Evolutionary conservation across 2,113 vertebrate species (phyloP), one percentile per base, ranked within the genome.

Genomic region (Chroicocephalus ridibundus): DNA sequence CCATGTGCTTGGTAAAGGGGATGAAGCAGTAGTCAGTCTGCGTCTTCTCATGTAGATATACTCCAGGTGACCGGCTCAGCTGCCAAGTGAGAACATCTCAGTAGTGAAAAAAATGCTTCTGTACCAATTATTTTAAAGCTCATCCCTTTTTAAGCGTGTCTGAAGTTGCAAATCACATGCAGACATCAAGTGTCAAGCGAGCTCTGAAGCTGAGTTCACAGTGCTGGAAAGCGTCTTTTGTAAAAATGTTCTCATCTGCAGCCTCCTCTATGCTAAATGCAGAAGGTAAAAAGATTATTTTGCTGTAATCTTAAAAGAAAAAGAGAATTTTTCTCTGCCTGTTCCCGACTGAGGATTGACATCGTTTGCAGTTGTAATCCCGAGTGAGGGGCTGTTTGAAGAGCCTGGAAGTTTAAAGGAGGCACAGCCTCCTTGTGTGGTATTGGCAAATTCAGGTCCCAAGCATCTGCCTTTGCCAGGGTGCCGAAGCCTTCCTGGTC

Each of bases 21-120:
- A 66, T 13, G 9, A 42, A 71, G 70, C 11, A 42, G 55, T 1
- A 4, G 12, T n/a, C 51, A 71, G 55, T 46, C 27, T 57, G 13
- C 2, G 0, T 58, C 42, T 90, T 21, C 21, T 85, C 27, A 31
- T 0, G 0, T 2, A 55, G 25, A 5, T 64, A 26, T 60, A 11
- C 46, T 90, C 11, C 62, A 47, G 52, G 19, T 8, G 5, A 93
- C 25, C 5, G 7, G 38, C 25, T 58, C 42, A 66, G 40, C n/a
- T 78, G 31, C 42, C 36, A 74, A 69, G 32, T 8, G 15, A 91
- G 36, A 76, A 36, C 12, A 74, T 29, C 46, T 78, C 3, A 1
- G 9, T 24, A 84, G 69, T 52, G 36, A 44, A 62, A 85, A 69
- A 86, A 54, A 42, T 15, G 15, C 6, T 71, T 69, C 65, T 86